phyloP scores from a whole-genome alignment of 92 coral and sea anemone species.

The Zoanthus sociatus region DNA sequence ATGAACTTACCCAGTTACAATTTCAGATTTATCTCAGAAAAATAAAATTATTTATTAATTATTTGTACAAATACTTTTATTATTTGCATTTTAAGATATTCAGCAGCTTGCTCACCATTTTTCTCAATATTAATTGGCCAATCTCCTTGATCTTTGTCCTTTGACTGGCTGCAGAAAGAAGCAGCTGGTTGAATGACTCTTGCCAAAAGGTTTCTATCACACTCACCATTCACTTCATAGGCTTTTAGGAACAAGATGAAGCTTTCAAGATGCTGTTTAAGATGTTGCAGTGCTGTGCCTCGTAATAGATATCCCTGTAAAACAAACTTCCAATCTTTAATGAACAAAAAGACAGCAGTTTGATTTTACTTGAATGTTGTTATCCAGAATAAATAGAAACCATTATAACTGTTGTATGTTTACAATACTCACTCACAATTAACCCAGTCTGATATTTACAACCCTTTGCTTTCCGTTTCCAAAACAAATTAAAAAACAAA shows the following conservation, averaged over 20 bases:
- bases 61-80: too few species aligned
- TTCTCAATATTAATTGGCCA: slow-evolving; percentile 39
- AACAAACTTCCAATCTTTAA: not conserved
- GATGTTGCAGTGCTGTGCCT: slow-evolving; percentile 80
- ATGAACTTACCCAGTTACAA: too few species aligned
- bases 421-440: too few species aligned
- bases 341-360: not conserved
- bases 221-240: slow-evolving; percentile 75
- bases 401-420: too few species aligned
- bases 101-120: slow-evolving; percentile 42
- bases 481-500: too few species aligned
- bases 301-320: slow-evolving; percentile 79
- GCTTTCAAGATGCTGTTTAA: slow-evolving; percentile 74
- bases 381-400: too few species aligned
- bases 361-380: too few species aligned
- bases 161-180: slow-evolving; percentile 71
- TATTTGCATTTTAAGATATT: too few species aligned
- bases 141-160: slow-evolving; percentile 60
- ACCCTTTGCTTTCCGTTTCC: too few species aligned
- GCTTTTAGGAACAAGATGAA: slow-evolving; percentile 71
- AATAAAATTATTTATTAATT: too few species aligned
- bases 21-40: too few species aligned
- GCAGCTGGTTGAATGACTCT: slow-evolving; percentile 70
- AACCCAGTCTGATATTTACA: too few species aligned
- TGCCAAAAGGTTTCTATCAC: slow-evolving; percentile 64